Base-by-base conservation (phyloP, 2,888 invertebrate genomes). In the Chloroclystis v-ata region DNA sequence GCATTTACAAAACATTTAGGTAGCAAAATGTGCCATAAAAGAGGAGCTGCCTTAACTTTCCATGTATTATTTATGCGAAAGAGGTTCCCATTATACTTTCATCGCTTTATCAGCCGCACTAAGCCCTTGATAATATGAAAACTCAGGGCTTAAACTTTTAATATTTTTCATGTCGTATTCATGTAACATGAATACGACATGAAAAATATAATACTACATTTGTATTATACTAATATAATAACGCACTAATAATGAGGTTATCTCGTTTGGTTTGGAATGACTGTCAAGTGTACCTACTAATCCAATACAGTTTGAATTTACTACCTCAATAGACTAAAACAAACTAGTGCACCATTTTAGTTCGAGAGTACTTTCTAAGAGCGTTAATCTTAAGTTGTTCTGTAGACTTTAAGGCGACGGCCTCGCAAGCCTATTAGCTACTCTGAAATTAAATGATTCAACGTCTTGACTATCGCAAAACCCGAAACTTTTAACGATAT, bases 41-140 rank as follows among this genome's bases (percentile, higher is more conserved):
- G 65, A 60, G 72, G 64, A 9, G n/a, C 2, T n/a, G 13, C 13
- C 80, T 83, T 78, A 75, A 65, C 71, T 72, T 69, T 71, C 62
- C 44, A 83, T 84, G 82, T 77, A 73, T 82, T 82, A 84, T 82
- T 69, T 72, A 82, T 82, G 78, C 60, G 47, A 45, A 47, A 53
- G 62, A 65, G 65, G 66, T 56, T 48, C 33, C 46, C 72, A 76
- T 82, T 81, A 77, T 73, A 74, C 73, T 78, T 82, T 82, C 80
- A 78, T 82, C 63, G 68, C 63, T 67, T 74, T 72, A 75, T 74
- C 68, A n/a, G 11, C n/a, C n/a, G n/a, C n/a, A n/a, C n/a, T n/a
- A n/a, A n/a, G n/a, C 33, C n/a, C 28, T 20, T 20, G 20, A 20
- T 20, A 20, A 20, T 20, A 5, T 20, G 20, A 20, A 20, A 20